phyloP scores from a whole-genome alignment of 2,888 invertebrate species.

The Athetis lepigone region DNA sequence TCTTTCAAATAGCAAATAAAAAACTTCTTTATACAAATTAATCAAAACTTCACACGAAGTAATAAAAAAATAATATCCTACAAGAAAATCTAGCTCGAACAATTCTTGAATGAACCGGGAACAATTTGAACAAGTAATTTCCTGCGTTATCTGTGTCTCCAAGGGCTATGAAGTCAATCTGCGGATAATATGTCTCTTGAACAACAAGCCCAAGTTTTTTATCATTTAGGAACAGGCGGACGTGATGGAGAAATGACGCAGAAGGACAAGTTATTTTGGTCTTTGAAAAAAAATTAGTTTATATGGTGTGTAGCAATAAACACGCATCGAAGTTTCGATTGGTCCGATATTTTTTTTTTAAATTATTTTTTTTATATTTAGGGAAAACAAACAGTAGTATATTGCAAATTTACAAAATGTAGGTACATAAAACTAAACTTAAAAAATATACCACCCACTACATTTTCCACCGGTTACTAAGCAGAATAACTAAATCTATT shows the following conservation, averaged over 20 bases:
- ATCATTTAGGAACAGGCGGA: constrained; percentile 50
- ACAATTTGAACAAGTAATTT: constrained; percentile 16
- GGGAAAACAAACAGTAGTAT: too few species aligned
- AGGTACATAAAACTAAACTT: too few species aligned
- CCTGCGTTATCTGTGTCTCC: constrained; percentile 36
- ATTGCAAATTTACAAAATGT: too few species aligned
- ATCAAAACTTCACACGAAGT: background rate
- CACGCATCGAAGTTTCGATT: too few species aligned
- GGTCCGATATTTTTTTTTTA: too few species aligned
- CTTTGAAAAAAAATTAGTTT: background rate
- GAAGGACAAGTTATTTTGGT: constrained; percentile 28
- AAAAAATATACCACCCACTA: too few species aligned
- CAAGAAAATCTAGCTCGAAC: background rate
- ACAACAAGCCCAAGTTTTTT: constrained; percentile 51
- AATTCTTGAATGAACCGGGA: background rate
- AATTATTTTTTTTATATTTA: too few species aligned
- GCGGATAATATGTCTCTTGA: constrained; percentile 53
- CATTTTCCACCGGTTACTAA: too few species aligned
- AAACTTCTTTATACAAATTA: too few species aligned
- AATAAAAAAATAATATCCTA: background rate
- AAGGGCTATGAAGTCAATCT: constrained; percentile 54
- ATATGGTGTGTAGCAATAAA: too few species aligned
- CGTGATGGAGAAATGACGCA: background rate
- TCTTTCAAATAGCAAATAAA: too few species aligned
- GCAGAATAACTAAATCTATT: too few species aligned